These are phyloP conservation scores for Crotalus adamanteus DNA, from an alignment of 2,797 vertebrate species.

Conservation along the genomic window DNA sequence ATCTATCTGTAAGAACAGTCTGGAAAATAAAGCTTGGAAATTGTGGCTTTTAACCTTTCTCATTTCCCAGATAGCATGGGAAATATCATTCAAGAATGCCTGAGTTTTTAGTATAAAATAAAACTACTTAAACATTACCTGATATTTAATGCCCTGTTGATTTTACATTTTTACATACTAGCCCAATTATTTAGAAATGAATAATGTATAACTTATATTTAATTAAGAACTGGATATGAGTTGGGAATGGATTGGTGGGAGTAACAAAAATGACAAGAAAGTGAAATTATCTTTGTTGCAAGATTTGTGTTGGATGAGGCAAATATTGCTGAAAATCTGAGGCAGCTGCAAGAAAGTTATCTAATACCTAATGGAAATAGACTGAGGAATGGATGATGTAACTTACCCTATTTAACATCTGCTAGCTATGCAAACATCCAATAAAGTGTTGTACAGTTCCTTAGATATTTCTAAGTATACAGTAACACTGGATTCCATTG, in stretches of 20 bases:
- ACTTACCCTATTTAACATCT: background rate
- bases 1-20: background rate
- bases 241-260: background rate
- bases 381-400: background rate
- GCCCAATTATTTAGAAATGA: background rate
- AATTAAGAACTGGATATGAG: background rate
- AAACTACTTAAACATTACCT: background rate
- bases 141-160: background rate
- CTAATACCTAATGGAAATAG: background rate
- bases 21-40: background rate
- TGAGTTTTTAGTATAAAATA: background rate
- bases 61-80: background rate
- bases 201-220: background rate
- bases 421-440: background rate
- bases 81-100: background rate
- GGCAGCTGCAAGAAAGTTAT: background rate
- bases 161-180: background rate
- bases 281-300: background rate
- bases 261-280: background rate
- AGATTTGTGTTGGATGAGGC: background rate
- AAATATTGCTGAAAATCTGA: background rate
- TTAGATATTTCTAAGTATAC: background rate
- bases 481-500: background rate
- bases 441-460: background rate
- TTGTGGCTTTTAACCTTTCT: background rate